Evolutionary conservation across 1,140 invertebrate species (phyloP).

Genomic region (Dendrolimus kikuchii): DNA sequence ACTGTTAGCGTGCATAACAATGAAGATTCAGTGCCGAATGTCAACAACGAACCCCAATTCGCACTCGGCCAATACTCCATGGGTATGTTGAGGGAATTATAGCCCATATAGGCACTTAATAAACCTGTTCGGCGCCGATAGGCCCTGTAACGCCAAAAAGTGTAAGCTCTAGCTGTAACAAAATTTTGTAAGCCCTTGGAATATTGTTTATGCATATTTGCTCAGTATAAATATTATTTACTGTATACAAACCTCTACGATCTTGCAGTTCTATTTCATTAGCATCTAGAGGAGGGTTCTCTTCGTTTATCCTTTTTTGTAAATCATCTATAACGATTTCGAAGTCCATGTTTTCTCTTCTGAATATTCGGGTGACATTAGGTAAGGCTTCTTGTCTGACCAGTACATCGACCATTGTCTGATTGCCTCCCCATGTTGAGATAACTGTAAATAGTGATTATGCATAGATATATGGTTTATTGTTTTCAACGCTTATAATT

Average conservation of each 20-base stretch:
- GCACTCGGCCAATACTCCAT: slow-evolving; percentile 74
- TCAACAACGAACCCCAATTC: slow-evolving; percentile 72
- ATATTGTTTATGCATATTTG: slow-evolving; percentile 39
- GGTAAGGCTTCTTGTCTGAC: slow-evolving; percentile 73
- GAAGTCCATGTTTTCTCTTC: slow-evolving; percentile 74
- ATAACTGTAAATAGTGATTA: slow-evolving; percentile 69
- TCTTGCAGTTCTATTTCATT: slow-evolving; percentile 78
- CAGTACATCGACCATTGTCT: slow-evolving; percentile 77
- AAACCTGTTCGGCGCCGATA: slow-evolving; percentile 49
- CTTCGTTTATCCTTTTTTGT: slow-evolving; percentile 82
- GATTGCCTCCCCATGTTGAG: slow-evolving; percentile 80
- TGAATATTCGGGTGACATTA: slow-evolving; percentile 71
- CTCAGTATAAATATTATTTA: slow-evolving; percentile 2
- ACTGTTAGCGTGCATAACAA: slow-evolving; percentile 21
- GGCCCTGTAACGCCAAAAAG: slow-evolving; percentile 71
- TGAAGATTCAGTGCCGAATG: slow-evolving; percentile 27
- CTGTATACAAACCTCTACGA: slow-evolving; percentile 76
- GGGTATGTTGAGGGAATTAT: slow-evolving; percentile 68
- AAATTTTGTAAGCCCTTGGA: slow-evolving; percentile 53
- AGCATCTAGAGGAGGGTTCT: slow-evolving; percentile 80
- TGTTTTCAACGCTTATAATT: background rate
- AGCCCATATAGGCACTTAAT: slow-evolving; percentile 69
- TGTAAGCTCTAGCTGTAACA: slow-evolving; percentile 73
- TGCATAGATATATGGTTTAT: background rate
- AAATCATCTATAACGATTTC: slow-evolving; percentile 81